Base-by-base conservation (phyloP, 2,888 invertebrate genomes). In the Protophormia terraenovae region DNA sequence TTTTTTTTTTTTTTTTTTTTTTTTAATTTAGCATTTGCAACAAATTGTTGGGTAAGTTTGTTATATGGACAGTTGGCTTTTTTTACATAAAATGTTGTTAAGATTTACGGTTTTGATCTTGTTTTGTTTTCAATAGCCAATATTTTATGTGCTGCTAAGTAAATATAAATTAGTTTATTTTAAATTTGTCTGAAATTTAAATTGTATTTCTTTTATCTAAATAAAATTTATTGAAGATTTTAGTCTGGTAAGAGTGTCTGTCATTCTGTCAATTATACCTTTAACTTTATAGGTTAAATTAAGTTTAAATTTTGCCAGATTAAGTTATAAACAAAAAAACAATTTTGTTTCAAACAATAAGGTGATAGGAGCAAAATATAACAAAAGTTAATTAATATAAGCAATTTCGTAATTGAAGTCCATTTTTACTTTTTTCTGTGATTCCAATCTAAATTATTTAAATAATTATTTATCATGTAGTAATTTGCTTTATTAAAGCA, bases 21-120 rank as follows among this genome's bases (percentile, higher is more conserved):
- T 77, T 75, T 73, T 62, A 53, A 77, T 77, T 84, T 73, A 76
- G 22, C 29, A 55, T 55, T 71, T 84, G 67, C 66, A 67, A 73
- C 84, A 84, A 77, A 69, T 81, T 77, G 84, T 84, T 81, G 76
- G 55, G 60, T 69, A 73, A 73, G 58, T 69, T 72, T 71, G 53
- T 67, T 58, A 53, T 10, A 12, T 60, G 47, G 69, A 50, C 78
- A 50, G 16, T 69, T 78, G 58, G 38, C 27, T 35, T 69, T 78
- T 53, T 76, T 58, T 69, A 60, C 35, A 38, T 78, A 27, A 66
- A 27, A 66, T 32, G 27, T 55, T 29, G 32, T 16, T 10, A 22
- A 72, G 60, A 64, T 66, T 72, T 72, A 72, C n/a, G 5, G 16
- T 45, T 29, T 55, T 64, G 53, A 35, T 64, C n/a, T 27, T 27